phyloP scores from a whole-genome alignment of 2,888 invertebrate genomes.

The Malachius bipustulatus region DNA sequence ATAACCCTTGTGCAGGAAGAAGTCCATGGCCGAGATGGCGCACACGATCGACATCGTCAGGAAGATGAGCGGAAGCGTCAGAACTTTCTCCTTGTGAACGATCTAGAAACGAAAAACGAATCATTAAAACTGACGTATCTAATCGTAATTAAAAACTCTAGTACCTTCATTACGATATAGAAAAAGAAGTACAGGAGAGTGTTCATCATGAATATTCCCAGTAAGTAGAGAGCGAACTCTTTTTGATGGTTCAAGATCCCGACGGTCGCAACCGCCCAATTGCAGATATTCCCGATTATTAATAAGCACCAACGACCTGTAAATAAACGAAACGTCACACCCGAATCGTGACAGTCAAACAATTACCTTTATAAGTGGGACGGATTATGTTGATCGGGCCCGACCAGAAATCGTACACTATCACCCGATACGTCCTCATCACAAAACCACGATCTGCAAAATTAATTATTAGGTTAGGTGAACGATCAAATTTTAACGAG shows the following conservation, averaged over 20 bases:
- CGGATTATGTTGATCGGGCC: slow-evolving; percentile 35
- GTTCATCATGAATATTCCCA: slow-evolving; percentile 72
- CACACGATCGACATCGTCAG: slow-evolving; percentile 49
- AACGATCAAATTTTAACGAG: slow-evolving; percentile 2
- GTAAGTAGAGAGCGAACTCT: slow-evolving; percentile 70
- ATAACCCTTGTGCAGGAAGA: slow-evolving; percentile 62
- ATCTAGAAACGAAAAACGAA: slow-evolving; percentile 39
- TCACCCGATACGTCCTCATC: slow-evolving; percentile 20
- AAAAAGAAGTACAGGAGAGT: slow-evolving; percentile 67
- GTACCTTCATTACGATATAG: slow-evolving; percentile 74
- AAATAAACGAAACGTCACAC: no score
- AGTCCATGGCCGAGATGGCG: slow-evolving; percentile 58
- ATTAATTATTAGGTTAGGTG: not conserved
- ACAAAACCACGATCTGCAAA: not conserved
- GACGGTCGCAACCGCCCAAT: slow-evolving; percentile 53
- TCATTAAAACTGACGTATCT: no score
- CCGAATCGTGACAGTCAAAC: not conserved
- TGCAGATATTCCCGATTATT: slow-evolving; percentile 48
- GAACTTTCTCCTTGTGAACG: slow-evolving; percentile 51
- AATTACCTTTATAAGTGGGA: slow-evolving; percentile 35
- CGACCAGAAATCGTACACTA: slow-evolving; percentile 34
- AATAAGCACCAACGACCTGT: slow-evolving; percentile 44
- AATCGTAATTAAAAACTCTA: slow-evolving; percentile 18
- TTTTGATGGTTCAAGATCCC: slow-evolving; percentile 49
- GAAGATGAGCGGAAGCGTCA: slow-evolving; percentile 49